Evolutionary conservation across 2,888 invertebrate species (phyloP), one percentile per base, ranked within the genome.

Genomic region (Unio pictorum): DNA sequence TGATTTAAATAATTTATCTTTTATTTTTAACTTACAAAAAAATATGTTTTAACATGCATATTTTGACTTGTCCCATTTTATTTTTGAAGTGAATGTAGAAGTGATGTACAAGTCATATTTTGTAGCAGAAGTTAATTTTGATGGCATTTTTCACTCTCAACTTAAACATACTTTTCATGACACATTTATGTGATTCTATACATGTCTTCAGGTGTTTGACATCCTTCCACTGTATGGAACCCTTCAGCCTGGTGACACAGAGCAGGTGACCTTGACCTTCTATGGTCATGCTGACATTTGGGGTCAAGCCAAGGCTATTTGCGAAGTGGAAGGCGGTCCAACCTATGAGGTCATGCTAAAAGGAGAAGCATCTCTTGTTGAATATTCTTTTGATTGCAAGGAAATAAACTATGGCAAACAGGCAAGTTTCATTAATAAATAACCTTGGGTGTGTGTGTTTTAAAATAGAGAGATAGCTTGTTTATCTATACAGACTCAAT

Each of bases 261-360:
- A 90, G 68, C 88, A 89, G 73, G 83, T 90, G 54, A 89, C 89
- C 62, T 84, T 90, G 79, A 90, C 89, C 72, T 90, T 90, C 76
- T 90, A 86, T 81, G 90, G 90, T 45, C 90, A 90, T 81, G 84
- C 89, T 55, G 86, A 89, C 79, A 88, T 90, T 54, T 84, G 82
- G 76, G 88, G 89, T 61, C 78, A 85, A 67, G 89, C 87, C 20
- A 86, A 84, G 76, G 90, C 90, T 55, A 77, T 89, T 17, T 90
- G 90, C 82, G 87, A 89, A 64, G 88, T 90, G 4, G 88, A 89
- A 69, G 89, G 89, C 45, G 90, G 90, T 54, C 90, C 90, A 0
- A 87, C 85, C 0, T 90, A 90, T 78, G 87, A 89, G 71, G 71
- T 90, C 28, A 76, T 72, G 4, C 78, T 90, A 69, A 86, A 84